phyloP scores from a whole-genome alignment of 2,113 vertebrate genomes.

The Bujurquina vittata region DNA sequence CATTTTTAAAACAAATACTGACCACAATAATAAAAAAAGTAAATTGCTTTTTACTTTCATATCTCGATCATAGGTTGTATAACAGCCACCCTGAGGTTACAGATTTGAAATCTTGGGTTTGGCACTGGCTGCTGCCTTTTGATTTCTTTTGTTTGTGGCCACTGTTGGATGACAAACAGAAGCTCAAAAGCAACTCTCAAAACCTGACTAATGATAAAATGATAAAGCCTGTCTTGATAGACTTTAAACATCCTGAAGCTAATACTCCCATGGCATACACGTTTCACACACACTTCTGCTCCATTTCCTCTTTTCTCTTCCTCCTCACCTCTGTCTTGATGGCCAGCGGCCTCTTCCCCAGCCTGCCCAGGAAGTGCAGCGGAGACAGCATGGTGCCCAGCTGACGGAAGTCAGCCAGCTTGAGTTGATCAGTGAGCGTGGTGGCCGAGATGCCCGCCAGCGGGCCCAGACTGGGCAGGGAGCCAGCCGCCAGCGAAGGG shows the following conservation, averaged over 20 bases:
- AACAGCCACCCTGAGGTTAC: background rate
- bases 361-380: conserved; percentile 89
- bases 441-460: conserved; percentile 91
- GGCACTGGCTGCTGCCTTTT: background rate
- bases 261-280: background rate
- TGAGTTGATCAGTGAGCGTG: conserved; percentile 90
- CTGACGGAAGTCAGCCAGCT: conserved; percentile 90
- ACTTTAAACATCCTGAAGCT: background rate
- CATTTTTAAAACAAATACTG: background rate
- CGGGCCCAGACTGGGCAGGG: conserved; percentile 90
- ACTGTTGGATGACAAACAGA: background rate
- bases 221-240: background rate
- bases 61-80: background rate
- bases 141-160: background rate
- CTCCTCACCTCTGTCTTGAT: conserved; percentile 90
- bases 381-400: conserved; percentile 91
- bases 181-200: background rate
- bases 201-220: background rate
- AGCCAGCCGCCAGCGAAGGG: conserved; percentile 90
- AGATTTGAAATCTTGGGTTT: background rate
- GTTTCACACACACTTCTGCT: background rate
- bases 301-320: conserved; percentile 13
- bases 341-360: conserved; percentile 88
- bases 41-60: background rate
- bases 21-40: background rate